A percentile compares a stretch with the other conserved stretches of the same genome.
Conservation (phyloP, 2,888 invertebrate genomes). For the Alloscopus bannaensis region DNA sequence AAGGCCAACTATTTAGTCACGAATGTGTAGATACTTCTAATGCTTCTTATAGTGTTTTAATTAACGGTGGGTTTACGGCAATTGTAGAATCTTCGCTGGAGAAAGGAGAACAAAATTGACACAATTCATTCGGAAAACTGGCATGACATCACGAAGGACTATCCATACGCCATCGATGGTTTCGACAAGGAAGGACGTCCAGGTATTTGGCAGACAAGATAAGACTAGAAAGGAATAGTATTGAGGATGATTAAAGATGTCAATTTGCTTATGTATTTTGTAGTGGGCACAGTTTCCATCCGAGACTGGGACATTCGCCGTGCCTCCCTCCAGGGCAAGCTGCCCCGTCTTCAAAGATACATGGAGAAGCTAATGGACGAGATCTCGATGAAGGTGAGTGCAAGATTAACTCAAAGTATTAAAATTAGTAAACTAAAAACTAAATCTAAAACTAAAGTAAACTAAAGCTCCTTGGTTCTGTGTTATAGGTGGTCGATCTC, state of each 20-base stretch:
- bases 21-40: neutral
- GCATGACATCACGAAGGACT: conserved; percentile 50
- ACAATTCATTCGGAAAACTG: conserved; percentile 47
- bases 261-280: neutral
- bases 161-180: conserved; percentile 43
- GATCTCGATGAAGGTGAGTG: conserved; percentile 47
- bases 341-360: conserved; percentile 49
- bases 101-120: conserved; percentile 43
- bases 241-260: too few relatives aligned
- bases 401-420: too few relatives aligned
- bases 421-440: too few relatives aligned
- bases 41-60: conserved; percentile 1
- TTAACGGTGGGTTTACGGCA: too few relatives aligned
- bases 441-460: too few relatives aligned
- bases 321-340: conserved; percentile 33
- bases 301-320: conserved; percentile 42
- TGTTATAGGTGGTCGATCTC: conserved; percentile 22
- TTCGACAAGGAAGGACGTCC: conserved; percentile 42
- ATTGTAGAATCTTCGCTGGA: conserved; percentile 39
- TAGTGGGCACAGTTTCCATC: conserved; percentile 51
- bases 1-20: neutral
- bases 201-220: too few relatives aligned
- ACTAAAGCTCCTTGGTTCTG: too few relatives aligned
- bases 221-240: too few relatives aligned
- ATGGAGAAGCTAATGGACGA: conserved; percentile 57